A percentile compares a stretch with the other conserved stretches of the same genome.
Conservation (phyloP, 2,113 vertebrate genomes). For the Gallinago jamesoni region DNA sequence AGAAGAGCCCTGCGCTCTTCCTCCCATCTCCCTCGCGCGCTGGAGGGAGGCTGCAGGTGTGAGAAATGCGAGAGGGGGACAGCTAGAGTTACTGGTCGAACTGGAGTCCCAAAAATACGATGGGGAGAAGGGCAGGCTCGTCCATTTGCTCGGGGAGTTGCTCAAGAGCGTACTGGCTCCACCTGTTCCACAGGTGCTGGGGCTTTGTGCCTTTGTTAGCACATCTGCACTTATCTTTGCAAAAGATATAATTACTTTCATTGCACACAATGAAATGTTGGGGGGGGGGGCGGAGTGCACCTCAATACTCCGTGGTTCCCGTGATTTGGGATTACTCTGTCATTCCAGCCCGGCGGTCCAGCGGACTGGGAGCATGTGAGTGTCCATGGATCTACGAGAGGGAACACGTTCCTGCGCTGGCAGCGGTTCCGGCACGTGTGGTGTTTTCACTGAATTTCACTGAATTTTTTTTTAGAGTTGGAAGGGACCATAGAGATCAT, state of each 20-base stretch:
- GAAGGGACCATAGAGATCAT: too few species aligned
- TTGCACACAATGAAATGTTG: background rate
- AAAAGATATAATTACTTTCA: constrained; percentile 12
- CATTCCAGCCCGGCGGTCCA: background rate
- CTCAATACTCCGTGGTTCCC: background rate
- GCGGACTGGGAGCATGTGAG: background rate
- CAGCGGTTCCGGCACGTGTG: background rate
- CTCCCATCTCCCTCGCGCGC: background rate
- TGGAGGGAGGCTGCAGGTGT: background rate
- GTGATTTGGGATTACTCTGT: background rate
- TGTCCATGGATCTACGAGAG: background rate
- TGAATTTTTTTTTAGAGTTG: too few species aligned
- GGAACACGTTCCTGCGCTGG: accelerated
- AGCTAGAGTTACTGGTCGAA: constrained; percentile 20
- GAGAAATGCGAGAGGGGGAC: constrained; percentile 40
- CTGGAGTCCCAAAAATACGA: constrained; percentile 23
- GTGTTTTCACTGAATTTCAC: too few species aligned
- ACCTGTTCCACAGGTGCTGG: constrained; percentile 45
- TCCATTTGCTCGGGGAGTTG: constrained; percentile 23
- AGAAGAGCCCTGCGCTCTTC: background rate
- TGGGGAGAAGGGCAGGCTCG: constrained; percentile 28
- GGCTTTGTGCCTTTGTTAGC: constrained; percentile 18
- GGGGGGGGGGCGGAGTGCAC: background rate
- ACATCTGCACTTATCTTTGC: constrained; percentile 46
- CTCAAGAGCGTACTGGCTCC: constrained; percentile 36